Percentiles rank a stretch among this genome's conserved stretches.
Conservation (phyloP, 2,797 vertebrate genomes). For the Ctenopoma kingsleyae region DNA sequence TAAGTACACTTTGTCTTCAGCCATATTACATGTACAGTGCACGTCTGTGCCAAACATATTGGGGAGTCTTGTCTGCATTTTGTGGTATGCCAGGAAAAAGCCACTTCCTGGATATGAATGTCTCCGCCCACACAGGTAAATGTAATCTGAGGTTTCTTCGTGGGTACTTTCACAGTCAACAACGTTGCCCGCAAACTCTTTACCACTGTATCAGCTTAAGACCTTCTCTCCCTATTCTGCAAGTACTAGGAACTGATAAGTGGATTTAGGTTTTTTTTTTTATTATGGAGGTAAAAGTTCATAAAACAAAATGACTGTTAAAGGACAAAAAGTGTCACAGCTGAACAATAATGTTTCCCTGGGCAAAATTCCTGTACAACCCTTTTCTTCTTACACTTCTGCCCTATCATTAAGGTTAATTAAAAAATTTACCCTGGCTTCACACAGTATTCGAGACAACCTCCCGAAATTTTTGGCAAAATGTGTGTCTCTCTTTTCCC, state of each 20-base stretch:
- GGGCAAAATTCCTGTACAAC: constrained; percentile 31
- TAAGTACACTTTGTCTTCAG: not conserved
- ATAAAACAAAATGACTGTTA: constrained; percentile 14
- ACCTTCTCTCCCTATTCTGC: constrained; percentile 11
- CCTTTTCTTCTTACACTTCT: constrained; percentile 44
- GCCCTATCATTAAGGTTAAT: constrained; percentile 68
- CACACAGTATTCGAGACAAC: constrained; percentile 49
- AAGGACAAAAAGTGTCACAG: constrained; percentile 34
- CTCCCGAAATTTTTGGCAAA: constrained; percentile 43
- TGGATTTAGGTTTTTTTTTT: constrained; percentile 24
- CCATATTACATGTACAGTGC: constrained; percentile 8
- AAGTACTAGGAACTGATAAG: constrained; percentile 19
- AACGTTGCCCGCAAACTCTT: constrained; percentile 41
- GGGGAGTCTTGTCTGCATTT: constrained; percentile 28
- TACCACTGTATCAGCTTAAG: constrained; percentile 33
- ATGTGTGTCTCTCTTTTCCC: constrained; percentile 13
- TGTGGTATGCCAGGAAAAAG: constrained; percentile 30
- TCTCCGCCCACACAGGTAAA: constrained; percentile 35
- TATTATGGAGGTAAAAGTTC: constrained; percentile 22
- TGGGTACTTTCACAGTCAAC: constrained; percentile 17
- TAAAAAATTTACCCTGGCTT: constrained; percentile 60
- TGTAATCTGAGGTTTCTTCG: constrained; percentile 31
- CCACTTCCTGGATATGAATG: constrained; percentile 43
- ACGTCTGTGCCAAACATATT: constrained; percentile 21
- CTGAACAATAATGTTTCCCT: constrained; percentile 37